Base-by-base conservation (phyloP, 2,888 invertebrate genomes). In the Julus scanicus region DNA sequence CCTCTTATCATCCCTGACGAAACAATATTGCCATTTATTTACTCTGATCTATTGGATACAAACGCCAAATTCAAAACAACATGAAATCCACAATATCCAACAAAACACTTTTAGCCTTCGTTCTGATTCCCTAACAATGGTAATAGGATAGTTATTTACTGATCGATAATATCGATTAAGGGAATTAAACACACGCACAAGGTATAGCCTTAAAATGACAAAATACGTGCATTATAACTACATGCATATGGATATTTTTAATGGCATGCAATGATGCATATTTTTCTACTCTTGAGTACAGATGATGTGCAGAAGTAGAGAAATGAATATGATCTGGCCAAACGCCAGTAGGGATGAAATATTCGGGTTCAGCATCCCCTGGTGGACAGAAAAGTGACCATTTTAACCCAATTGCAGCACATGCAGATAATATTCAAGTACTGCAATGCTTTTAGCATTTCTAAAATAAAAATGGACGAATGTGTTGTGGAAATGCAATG, bases 11-110 rank as follows among this genome's bases (percentile, higher is more conserved):
- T 9, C 71, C 11, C 29, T 63, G 8, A 11, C 71, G 11, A 71
- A 71, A 71, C 71, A 71, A 71, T 29, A 71, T 71, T 71, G 71
- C 71, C 71, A 71, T 71, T 71, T 71, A 71, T 29, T 29, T 20
- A 44, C 44, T 8, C 44, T 44, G 44, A 44, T 0, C 29, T 9
- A n/a, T 20, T 11, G 11, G 29, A 11, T 29, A 6, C 29, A 71
- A 71, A 71, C 29, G 29, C 71, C 29, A 71, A 29, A 29, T 29
- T 63, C 63, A 20, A 20, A 63, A 63, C 29, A 71, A 29, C 29
- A 29, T 71, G 71, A 71, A 71, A 71, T 71, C 71, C 71, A 11
- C 71, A 29, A 71, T 29, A 29, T 71, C 71, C 71, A 71, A 11
- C 71, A 29, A 29, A 71, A 71, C 71, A 9, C 11, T 29, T 53